Conservation (phyloP, 2,797 vertebrate genomes). For the Taeniopygia guttata region DNA sequence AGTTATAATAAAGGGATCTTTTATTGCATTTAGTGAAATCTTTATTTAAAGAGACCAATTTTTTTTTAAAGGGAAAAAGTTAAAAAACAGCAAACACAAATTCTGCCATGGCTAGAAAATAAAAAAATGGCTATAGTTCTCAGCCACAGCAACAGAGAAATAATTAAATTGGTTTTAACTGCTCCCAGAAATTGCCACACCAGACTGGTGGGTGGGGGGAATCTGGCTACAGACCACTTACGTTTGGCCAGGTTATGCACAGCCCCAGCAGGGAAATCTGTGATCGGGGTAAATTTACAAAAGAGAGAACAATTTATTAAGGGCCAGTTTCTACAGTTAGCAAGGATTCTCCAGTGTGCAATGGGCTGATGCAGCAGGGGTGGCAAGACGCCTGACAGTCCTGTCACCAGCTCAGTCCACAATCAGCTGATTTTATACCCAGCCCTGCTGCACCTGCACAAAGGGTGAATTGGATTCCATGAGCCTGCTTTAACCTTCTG, state of each 20-base stretch:
- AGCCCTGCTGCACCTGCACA: accelerated
- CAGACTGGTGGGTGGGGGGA: accelerated
- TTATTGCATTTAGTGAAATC: not conserved
- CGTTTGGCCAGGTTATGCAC: accelerated
- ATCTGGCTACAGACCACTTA: not conserved
- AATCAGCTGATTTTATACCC: not conserved
- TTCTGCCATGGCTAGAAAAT: not conserved
- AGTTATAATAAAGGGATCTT: not conserved
- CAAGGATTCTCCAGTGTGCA: accelerated
- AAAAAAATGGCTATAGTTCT: not conserved
- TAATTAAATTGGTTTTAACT: not conserved
- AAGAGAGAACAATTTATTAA: not conserved
- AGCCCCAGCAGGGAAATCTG: not conserved
- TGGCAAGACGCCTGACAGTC: not conserved
- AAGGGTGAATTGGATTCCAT: not conserved
- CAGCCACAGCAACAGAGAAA: not conserved
- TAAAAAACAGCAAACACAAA: not conserved
- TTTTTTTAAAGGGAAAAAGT: not conserved
- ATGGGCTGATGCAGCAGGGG: accelerated
- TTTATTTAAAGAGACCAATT: not conserved
- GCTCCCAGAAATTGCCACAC: not conserved
- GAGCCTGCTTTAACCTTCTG: not conserved
- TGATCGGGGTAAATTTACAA: not conserved
- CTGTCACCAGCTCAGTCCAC: no score
- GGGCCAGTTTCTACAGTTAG: not conserved